Percentiles rank a stretch among this genome's conserved stretches.
phyloP scores from a whole-genome alignment of 2,888 invertebrate genomes.

The Podotricha telesiphe region DNA sequence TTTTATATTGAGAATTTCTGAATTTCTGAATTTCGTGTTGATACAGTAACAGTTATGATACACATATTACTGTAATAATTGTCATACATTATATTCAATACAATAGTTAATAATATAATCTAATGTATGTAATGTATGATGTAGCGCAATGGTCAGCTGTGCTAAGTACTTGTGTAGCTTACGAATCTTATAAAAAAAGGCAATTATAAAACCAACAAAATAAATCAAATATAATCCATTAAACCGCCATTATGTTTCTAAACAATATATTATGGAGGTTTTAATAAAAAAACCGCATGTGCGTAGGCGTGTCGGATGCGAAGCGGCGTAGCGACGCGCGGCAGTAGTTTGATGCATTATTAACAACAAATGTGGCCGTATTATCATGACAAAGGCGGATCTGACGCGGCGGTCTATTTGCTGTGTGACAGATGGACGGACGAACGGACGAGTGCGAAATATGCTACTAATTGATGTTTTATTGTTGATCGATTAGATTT shows the following conservation, averaged over 20 bases:
- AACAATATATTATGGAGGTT: conserved; percentile 14
- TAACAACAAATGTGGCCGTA: conserved; percentile 51
- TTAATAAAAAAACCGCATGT: conserved; percentile 43
- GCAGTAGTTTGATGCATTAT: conserved; percentile 15
- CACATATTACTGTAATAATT: too few relatives aligned
- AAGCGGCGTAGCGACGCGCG: conserved; percentile 1
- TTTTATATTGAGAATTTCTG: too few relatives aligned
- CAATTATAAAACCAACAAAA: not conserved
- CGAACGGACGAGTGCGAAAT: conserved; percentile 33
- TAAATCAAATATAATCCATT: conserved; percentile 15
- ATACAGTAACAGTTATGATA: too few relatives aligned
- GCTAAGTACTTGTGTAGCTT: too few relatives aligned
- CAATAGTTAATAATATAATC: too few relatives aligned
- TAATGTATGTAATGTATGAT: too few relatives aligned
- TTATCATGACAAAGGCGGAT: conserved; percentile 54
- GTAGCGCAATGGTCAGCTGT: too few relatives aligned
- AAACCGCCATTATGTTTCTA: not conserved
- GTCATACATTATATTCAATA: too few relatives aligned
- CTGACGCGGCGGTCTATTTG: conserved; percentile 43
- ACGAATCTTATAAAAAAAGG: too few relatives aligned
- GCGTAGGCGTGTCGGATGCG: conserved; percentile 55
- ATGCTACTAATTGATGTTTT: conserved; percentile 40
- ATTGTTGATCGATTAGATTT: conserved; percentile 40
- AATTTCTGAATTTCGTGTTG: too few relatives aligned
- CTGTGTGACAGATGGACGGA: conserved; percentile 48